Base-by-base conservation (phyloP, 2,113 vertebrate genomes). In the Callipepla squamata region DNA sequence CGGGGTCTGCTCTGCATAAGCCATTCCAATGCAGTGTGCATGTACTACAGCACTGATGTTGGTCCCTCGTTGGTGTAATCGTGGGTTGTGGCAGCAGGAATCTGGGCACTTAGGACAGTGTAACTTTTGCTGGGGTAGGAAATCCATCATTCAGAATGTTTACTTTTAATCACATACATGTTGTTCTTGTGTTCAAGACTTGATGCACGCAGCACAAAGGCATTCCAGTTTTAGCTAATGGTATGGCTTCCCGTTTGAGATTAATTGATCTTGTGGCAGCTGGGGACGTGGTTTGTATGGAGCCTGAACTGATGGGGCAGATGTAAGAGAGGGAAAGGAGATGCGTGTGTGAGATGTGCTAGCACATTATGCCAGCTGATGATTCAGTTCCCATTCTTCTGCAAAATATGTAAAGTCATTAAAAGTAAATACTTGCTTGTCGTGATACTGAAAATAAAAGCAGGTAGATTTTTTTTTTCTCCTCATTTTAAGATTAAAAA, bases 231-330 rank as follows among this genome's bases (percentile, higher is more conserved):
- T 58, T 57, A 61, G 68, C 75, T 67, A 17, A 34, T 0, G 0
- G 9, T 36, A 4, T 13, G 55, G 82, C 82, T 94, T 78, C 68
- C 80, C 34, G 15, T 81, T 85, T 89, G 78, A 26, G 82, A 69
- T 58, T 47, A 28, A 74, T 59, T 79, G 72, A 87, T 95, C 81
- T 89, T 16, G 4, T 74, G 87, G 91, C 77, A 66, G 77, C 74
- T 62, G 86, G 81, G 89, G 90, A 87, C 87, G 87, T 85, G 89
- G 89, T 73, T 87, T 90, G 32, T 63, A 63, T 62, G 87, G 36
- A 47, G 63, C 63, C 90, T 72, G 69, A 28, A 7, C 62, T 62
- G 84, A 59, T 47, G 65, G 84, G 59, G 25, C 59, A 89, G 66
- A 69, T 6, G 80, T 75, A 80, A 40, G 69, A 53, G 66, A 45